Base-by-base conservation (phyloP, 2,113 vertebrate genomes). In the Antechinus flavipes region DNA sequence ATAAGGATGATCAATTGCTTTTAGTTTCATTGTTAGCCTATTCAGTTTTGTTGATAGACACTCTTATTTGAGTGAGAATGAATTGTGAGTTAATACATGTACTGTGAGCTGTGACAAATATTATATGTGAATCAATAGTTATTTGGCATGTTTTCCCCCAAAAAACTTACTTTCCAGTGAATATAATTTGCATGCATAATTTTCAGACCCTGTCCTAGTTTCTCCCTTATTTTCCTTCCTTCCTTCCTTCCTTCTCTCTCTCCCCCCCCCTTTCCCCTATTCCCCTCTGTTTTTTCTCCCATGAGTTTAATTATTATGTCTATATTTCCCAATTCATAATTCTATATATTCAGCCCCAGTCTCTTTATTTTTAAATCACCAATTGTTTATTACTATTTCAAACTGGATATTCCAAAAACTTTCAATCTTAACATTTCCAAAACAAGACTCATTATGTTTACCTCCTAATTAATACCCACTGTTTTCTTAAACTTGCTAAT, bases 141-240 rank as follows among this genome's bases (percentile, higher is more conserved):
- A 0, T 84, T 84, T 84, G 68, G 7, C 30, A 8, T 1, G 0
- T 0, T 58, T 90, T 58, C 12, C 61, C 30, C 61, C 25, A 0
- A 27, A 42, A 47, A 52, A 56, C 2, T 3, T 19, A 7, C 35
- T 12, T 27, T 27, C 52, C 23, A 76, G 8, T n/a, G 0, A 12
- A 25, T 30, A 27, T 49, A 0, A 30, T 55, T 49, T n/a, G 35
- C 55, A n/a, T 84, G 19, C 8, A 0, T n/a, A 4, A 56, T 84
- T 84, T 84, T 84, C n/a, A 42, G 68, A 8, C 6, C 16, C 16
- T n/a, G 14, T 76, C 68, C 68, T 76, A 3, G 14, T 14, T 19
- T 14, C 5, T n/a, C 35, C 16, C 30, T 61, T 27, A 61, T 61
- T 10, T 25, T 49, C 49, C 55, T 56, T 26, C 24, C 8, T 5